phyloP scores from a whole-genome alignment of 2,113 vertebrate species.

The Empidonax alnorum region DNA sequence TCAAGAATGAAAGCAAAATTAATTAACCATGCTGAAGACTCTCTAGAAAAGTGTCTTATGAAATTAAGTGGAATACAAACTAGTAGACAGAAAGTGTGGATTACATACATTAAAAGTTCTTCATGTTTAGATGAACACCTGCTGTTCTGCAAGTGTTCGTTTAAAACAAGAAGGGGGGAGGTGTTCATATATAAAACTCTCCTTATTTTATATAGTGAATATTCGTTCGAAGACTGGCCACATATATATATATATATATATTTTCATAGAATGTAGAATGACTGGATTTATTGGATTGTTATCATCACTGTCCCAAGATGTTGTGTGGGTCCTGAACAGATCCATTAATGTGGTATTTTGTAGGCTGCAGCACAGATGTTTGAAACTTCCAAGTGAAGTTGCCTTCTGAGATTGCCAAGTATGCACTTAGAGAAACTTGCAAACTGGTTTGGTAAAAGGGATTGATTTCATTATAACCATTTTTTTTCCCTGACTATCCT shows the following conservation, averaged over 20 bases:
- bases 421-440: conserved; percentile 2
- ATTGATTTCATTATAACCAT: conserved; percentile 5
- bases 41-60: not conserved
- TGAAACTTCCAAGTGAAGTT: not conserved
- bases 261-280: not conserved
- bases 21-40: not conserved
- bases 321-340: not conserved
- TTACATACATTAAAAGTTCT: not conserved
- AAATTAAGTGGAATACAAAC: not conserved
- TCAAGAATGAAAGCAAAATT: not conserved
- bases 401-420: conserved; percentile 6
- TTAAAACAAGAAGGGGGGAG: not conserved
- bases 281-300: not conserved
- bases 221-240: not conserved
- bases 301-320: not conserved
- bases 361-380: conserved; percentile 25
- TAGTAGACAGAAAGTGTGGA: not conserved
- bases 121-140: not conserved
- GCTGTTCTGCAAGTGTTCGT: not conserved
- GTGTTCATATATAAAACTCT: not conserved
- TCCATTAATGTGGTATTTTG: not conserved
- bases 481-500: not conserved
- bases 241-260: too few relatives aligned
- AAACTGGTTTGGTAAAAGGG: conserved; percentile 11
- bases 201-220: not conserved